Conservation (phyloP, 2,797 vertebrate species). For the Eleutherodactylus coqui region DNA sequence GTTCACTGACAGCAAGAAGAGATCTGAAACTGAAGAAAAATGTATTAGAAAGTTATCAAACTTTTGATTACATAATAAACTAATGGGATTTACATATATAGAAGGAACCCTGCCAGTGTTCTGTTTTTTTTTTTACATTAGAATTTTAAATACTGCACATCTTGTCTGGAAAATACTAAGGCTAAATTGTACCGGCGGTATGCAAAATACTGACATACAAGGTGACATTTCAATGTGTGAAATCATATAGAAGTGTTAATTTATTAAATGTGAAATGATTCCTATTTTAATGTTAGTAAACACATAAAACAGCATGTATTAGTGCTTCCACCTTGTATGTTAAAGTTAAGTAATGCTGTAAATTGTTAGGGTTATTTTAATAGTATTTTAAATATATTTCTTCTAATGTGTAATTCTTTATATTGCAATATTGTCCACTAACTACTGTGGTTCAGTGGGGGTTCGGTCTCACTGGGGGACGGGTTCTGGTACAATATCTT, state of each 20-base stretch:
- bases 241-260: conserved; percentile 28
- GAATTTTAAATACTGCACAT: not conserved
- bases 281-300: conserved; percentile 3
- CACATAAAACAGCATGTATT: conserved; percentile 1
- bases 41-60: not conserved
- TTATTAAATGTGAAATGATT: conserved; percentile 10
- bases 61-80: not conserved
- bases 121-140: not conserved
- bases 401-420: not conserved
- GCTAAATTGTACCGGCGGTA: conserved; percentile 9
- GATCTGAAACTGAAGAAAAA: too few relatives aligned
- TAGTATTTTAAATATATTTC: not conserved
- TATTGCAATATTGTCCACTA: not conserved
- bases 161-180: not conserved
- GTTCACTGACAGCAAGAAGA: too few relatives aligned
- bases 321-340: not conserved
- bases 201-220: conserved; percentile 7
- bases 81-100: too few relatives aligned
- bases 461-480: too few relatives aligned
- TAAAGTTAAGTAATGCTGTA: not conserved
- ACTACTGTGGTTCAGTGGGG: too few relatives aligned
- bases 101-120: too few relatives aligned
- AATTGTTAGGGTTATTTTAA: not conserved
- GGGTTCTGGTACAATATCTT: too few relatives aligned
- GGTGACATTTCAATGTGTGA: conserved; percentile 23